These are phyloP conservation scores for Iphiclides podalirius DNA, from an alignment of 2,888 invertebrate genomes.

Conservation along the genomic window DNA sequence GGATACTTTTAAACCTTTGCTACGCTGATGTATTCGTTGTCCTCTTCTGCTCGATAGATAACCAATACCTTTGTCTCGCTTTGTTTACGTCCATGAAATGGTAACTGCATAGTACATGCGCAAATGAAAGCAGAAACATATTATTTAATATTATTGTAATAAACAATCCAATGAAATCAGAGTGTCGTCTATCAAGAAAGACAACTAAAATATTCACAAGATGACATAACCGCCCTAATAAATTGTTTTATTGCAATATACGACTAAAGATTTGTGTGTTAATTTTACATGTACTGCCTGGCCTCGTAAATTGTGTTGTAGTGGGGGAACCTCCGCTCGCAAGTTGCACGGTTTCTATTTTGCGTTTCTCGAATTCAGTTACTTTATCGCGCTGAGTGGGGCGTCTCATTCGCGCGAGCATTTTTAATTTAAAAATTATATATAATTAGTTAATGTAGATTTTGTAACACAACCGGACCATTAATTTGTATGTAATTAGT, in stretches of 20 bases:
- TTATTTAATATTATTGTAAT: background rate
- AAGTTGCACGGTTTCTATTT: constrained; percentile 77
- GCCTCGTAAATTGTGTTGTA: constrained; percentile 70
- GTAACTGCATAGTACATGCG: constrained; percentile 53
- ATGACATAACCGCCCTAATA: background rate
- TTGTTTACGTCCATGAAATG: constrained; percentile 70
- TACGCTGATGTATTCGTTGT: constrained; percentile 42
- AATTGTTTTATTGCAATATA: background rate
- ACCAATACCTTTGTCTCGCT: constrained; percentile 59
- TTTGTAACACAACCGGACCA: constrained; percentile 46
- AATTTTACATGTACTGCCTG: constrained; percentile 60
- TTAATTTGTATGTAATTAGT: constrained; percentile 44
- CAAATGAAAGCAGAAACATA: constrained; percentile 37
- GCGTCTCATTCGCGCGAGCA: constrained; percentile 57
- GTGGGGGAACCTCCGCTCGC: constrained; percentile 68
- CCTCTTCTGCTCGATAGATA: constrained; percentile 52
- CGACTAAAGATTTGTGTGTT: constrained; percentile 46
- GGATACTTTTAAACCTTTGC: constrained; percentile 40
- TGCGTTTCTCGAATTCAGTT: constrained; percentile 75
- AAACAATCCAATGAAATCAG: background rate
- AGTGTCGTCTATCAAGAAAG: background rate
- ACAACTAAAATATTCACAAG: background rate
- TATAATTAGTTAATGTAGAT: constrained; percentile 53
- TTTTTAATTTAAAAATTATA: constrained; percentile 55
- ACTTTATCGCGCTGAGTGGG: constrained; percentile 65